Evolutionary conservation across 2,888 invertebrate genomes (phyloP).

Genomic region (Dascillus cervinus): DNA sequence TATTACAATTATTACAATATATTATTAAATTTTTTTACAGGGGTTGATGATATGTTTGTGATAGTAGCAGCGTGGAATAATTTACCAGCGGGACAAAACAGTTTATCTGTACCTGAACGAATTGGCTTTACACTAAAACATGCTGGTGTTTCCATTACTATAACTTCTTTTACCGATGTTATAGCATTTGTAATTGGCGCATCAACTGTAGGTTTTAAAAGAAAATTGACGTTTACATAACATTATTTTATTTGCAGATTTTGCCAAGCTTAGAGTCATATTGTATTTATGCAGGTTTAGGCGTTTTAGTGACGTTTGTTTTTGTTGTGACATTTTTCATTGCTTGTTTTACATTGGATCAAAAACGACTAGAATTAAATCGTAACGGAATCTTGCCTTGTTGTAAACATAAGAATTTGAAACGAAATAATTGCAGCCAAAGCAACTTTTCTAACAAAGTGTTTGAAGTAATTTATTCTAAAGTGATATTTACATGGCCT

Average conservation of each 20-base stretch:
- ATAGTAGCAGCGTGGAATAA: slow-evolving; percentile 73
- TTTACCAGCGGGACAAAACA: slow-evolving; percentile 46
- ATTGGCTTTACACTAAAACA: slow-evolving; percentile 66
- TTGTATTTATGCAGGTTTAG: slow-evolving; percentile 72
- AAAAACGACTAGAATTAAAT: slow-evolving; percentile 52
- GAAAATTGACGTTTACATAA: no score
- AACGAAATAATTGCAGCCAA: slow-evolving; percentile 48
- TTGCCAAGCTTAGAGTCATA: slow-evolving; percentile 75
- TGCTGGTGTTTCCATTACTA: slow-evolving; percentile 76
- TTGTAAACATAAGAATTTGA: slow-evolving; percentile 51
- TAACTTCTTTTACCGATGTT: slow-evolving; percentile 76
- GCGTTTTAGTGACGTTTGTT: slow-evolving; percentile 67
- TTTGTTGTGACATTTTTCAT: slow-evolving; percentile 77
- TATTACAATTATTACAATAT: background rate
- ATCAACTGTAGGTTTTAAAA: slow-evolving; percentile 51
- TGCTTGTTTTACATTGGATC: slow-evolving; percentile 67
- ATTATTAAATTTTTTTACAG: slow-evolving; percentile 29
- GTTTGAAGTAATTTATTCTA: slow-evolving; percentile 55
- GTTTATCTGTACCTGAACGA: slow-evolving; percentile 52
- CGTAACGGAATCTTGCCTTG: slow-evolving; percentile 63
- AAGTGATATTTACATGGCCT: slow-evolving; percentile 55
- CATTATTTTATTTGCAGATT: slow-evolving; percentile 45
- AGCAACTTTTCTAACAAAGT: slow-evolving; percentile 50
- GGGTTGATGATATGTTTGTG: slow-evolving; percentile 81
- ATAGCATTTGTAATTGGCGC: slow-evolving; percentile 73